Conservation (phyloP, 2,113 vertebrate genomes). For the Talpa occidentalis region DNA sequence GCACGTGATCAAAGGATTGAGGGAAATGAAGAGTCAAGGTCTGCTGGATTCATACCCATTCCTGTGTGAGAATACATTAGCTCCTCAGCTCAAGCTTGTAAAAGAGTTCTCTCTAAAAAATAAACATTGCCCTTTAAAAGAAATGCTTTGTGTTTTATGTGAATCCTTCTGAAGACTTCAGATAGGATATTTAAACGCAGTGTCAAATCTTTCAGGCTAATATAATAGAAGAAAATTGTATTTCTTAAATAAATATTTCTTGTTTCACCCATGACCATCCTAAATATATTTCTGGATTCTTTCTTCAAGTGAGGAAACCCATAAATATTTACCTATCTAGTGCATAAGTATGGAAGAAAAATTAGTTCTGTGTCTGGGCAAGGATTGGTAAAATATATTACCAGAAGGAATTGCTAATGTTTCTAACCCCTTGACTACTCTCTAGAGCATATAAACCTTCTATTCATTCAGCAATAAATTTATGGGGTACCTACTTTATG, state of each 20-base stretch:
- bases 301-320: background rate
- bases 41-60: background rate
- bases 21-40: background rate
- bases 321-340: background rate
- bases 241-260: background rate
- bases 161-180: slow-evolving; percentile 37
- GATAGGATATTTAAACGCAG: background rate
- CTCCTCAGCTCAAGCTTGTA: background rate
- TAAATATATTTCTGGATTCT: background rate
- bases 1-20: slow-evolving; percentile 37
- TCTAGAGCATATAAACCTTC: background rate
- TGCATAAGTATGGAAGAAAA: background rate
- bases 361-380: background rate
- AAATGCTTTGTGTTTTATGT: background rate
- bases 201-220: background rate
- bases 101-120: slow-evolving; percentile 35
- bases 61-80: background rate
- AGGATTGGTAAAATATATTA: background rate
- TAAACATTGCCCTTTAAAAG: background rate
- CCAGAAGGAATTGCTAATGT: background rate
- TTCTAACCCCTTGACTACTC: background rate
- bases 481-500: background rate
- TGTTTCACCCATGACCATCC: background rate
- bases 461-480: background rate
- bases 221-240: background rate